Evolutionary conservation across 2,113 vertebrate genomes (phyloP).

Genomic region (Heterochromis multidens): DNA sequence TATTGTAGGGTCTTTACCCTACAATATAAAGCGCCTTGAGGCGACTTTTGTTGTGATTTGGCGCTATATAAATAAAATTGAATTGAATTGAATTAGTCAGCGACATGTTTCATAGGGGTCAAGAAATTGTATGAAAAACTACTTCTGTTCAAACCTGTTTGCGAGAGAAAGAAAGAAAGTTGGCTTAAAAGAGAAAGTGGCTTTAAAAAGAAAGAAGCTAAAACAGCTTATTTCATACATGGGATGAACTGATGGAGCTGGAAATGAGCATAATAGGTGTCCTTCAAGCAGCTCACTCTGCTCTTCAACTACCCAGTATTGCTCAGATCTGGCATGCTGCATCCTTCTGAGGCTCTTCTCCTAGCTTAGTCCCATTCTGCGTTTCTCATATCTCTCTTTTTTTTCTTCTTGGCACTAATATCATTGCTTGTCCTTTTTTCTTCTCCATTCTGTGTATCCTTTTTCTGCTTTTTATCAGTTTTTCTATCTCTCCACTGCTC

Average conservation of each 20-base stretch:
- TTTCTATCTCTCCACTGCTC: background rate
- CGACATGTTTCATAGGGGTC: too few species aligned
- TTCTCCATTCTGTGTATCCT: background rate
- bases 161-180: too few species aligned
- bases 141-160: too few species aligned
- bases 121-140: too few species aligned
- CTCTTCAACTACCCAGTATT: background rate
- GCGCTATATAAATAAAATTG: too few species aligned
- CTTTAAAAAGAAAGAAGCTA: background rate
- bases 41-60: too few species aligned
- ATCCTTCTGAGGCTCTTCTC: background rate
- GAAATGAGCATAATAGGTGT: background rate
- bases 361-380: background rate
- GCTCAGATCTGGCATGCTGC: background rate
- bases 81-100: too few species aligned
- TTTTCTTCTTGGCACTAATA: background rate
- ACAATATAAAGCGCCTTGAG: too few species aligned
- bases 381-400: background rate
- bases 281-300: background rate
- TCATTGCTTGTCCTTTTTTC: background rate
- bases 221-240: background rate
- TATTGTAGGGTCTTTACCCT: too few species aligned
- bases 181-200: too few species aligned
- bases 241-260: background rate
- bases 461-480: background rate